Evolutionary conservation across 2,113 vertebrate genomes (phyloP).

Genomic region (Erythrocebus patas): DNA sequence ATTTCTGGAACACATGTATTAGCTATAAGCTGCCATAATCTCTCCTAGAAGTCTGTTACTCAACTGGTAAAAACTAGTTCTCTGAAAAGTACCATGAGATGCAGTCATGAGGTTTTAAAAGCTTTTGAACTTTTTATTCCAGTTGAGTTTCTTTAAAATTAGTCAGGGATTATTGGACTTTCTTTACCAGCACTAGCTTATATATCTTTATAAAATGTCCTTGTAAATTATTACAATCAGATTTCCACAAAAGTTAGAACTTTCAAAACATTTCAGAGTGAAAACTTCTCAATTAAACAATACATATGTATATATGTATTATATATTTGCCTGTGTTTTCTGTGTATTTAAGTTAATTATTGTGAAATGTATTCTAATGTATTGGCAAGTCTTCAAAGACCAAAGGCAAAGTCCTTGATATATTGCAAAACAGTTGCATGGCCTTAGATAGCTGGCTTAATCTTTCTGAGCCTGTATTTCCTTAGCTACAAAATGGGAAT

Average conservation of each 20-base stretch:
- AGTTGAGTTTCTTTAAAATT: slow-evolving; percentile 29
- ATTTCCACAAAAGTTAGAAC: background rate
- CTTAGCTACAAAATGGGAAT: background rate
- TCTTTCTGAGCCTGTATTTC: background rate
- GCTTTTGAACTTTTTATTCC: slow-evolving; percentile 25
- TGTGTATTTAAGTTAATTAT: background rate
- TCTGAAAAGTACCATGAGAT: slow-evolving; percentile 15
- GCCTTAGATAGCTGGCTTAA: background rate
- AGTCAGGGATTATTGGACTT: background rate
- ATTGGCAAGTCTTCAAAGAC: background rate
- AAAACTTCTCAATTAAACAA: background rate
- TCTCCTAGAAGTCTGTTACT: slow-evolving; percentile 24
- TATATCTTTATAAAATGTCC: background rate
- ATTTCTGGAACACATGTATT: slow-evolving; percentile 36
- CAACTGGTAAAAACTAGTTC: slow-evolving; percentile 20
- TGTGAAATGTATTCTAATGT: background rate
- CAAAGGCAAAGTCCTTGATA: background rate
- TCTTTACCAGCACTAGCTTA: background rate
- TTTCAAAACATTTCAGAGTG: background rate
- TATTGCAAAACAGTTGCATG: background rate
- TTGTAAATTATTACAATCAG: background rate
- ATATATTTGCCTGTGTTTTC: background rate
- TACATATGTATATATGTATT: background rate
- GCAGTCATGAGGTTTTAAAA: slow-evolving; percentile 1
- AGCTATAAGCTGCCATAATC: slow-evolving; percentile 41